Evolutionary conservation across 1,140 invertebrate genomes (phyloP).

Genomic region (Drosophila neocordata): DNA sequence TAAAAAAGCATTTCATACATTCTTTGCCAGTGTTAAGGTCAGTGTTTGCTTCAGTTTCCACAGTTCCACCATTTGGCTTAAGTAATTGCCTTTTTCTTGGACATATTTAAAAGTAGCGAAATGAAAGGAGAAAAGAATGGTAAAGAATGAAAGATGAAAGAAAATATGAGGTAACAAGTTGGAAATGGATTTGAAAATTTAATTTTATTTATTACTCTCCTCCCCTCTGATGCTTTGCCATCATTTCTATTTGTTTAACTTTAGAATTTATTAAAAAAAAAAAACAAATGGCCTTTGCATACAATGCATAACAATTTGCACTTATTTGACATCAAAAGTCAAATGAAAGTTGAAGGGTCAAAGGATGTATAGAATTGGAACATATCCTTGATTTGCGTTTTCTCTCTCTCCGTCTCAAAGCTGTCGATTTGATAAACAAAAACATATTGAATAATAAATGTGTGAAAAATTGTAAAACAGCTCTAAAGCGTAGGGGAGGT

Average conservation of each 20-base stretch:
- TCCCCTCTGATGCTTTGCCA: not conserved
- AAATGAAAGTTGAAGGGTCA: slow-evolving; percentile 20
- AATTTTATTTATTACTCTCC: not conserved
- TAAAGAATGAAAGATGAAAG: too few relatives aligned
- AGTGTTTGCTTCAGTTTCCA: too few relatives aligned
- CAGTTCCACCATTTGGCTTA: too few relatives aligned
- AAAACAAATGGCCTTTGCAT: slow-evolving; percentile 1
- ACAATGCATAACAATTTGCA: slow-evolving; percentile 31
- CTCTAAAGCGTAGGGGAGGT: not conserved
- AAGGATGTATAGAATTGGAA: slow-evolving; percentile 11
- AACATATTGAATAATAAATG: slow-evolving; percentile 42
- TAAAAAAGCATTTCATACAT: too few relatives aligned
- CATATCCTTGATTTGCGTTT: not conserved
- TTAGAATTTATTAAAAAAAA: not conserved
- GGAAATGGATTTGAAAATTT: not conserved
- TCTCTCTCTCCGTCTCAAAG: slow-evolving; percentile 25
- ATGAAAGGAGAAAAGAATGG: too few relatives aligned
- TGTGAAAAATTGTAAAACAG: not conserved
- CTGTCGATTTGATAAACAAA: slow-evolving; percentile 39
- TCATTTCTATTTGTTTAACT: not conserved
- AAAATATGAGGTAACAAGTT: too few relatives aligned
- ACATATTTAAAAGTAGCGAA: too few relatives aligned
- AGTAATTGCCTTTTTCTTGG: too few relatives aligned
- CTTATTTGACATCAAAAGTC: slow-evolving; percentile 13
- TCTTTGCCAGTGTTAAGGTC: too few relatives aligned